Percentiles rank a stretch among this genome's conserved stretches.
Conservation (phyloP, 2,888 invertebrate genomes). For the Proisotoma minuta region DNA sequence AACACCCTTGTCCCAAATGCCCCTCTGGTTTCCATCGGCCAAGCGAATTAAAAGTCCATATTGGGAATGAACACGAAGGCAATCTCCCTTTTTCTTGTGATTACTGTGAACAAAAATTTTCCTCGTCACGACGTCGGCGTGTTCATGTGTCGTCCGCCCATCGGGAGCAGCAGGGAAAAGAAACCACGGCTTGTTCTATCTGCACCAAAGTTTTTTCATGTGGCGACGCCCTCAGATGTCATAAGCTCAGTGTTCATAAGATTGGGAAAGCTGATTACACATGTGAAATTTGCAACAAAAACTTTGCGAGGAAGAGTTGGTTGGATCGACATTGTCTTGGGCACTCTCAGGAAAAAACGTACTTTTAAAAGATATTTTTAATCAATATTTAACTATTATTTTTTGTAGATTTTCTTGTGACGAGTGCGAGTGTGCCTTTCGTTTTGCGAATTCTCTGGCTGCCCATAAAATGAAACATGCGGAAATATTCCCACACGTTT, state of each 20-base stretch:
- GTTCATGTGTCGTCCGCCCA: neutral
- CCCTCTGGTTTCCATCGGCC: neutral
- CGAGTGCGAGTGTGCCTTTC: neutral
- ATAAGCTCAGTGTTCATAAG: neutral
- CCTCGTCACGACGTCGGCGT: neutral
- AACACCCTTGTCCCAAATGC: neutral
- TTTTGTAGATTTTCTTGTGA: neutral
- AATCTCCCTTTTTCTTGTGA: neutral
- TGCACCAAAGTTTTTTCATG: slow-evolving; percentile 5
- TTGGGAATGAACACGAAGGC: neutral
- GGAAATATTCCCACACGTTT: neutral
- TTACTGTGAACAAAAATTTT: neutral
- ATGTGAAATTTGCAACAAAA: neutral
- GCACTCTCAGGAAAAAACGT: neutral
- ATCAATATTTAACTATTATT: too few species aligned
- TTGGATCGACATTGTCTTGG: neutral
- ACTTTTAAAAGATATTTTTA: too few species aligned
- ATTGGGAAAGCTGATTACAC: neutral
- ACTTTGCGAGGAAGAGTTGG: slow-evolving; percentile 1
- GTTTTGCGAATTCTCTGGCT: neutral
- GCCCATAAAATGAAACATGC: slow-evolving; percentile 6
- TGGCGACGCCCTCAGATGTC: neutral
- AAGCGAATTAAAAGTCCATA: neutral
- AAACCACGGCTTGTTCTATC: neutral
- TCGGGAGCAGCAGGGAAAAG: neutral